Base-by-base conservation (phyloP, 2,113 vertebrate genomes). In the Melanerpes aurifrons region DNA sequence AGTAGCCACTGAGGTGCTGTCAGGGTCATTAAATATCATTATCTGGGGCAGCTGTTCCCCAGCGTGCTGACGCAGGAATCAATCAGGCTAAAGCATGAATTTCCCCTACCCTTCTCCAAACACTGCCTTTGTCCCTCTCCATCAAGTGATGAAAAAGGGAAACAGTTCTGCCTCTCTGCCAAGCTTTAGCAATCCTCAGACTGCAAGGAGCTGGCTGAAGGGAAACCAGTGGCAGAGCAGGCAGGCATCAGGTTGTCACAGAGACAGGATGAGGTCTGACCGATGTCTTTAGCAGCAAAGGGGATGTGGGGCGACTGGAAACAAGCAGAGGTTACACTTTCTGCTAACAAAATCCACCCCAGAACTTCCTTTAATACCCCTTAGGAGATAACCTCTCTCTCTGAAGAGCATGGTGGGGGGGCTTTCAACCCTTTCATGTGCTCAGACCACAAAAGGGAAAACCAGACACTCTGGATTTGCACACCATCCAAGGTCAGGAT, bases 21-120 rank as follows among this genome's bases (percentile, higher is more conserved):
- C n/a, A 82, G 87, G 86, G 95, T 92, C 82, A 96, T 97, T 96
- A 97, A 87, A 84, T 97, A 97, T 96, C 97, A 97, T 97, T 96
- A 97, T 93, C 89, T 54, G 7, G 92, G 85, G 89, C 74, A 80
- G 93, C 63, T 74, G 63, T 53, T 85, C 83, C 93, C 92, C 83
- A 84, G 90, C 2, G 87, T 70, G 81, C 90, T 93, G 96, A 95
- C 0, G 53, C 37, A 87, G 78, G 92, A 96, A 95, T 92, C 62
- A 50, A 95, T 93, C 92, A 94, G 26, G 47, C 59, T 73, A 92
- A 85, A 72, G 69, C 78, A 86, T 12, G 28, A 59, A 43, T 66
- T 66, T 69, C 50, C 63, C 48, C 71, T 66, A 10, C 62, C 20
- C 77, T 64, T 77, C 83, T 68, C 82, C 86, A 87, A 93, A 81